Conservation (phyloP, 2,113 vertebrate species). For the Ctenomys sociabilis region DNA sequence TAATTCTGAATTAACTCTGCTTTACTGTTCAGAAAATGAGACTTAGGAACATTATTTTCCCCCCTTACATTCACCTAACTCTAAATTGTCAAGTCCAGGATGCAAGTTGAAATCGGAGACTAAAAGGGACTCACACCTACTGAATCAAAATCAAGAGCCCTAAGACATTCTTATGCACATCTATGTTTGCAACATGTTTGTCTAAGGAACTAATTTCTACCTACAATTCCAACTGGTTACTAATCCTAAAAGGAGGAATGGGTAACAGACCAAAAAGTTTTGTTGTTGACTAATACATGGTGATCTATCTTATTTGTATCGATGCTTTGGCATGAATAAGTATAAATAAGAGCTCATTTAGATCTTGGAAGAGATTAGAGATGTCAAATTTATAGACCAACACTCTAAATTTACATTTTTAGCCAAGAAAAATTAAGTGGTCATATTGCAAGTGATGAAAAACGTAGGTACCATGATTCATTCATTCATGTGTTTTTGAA, state of each 20-base stretch:
- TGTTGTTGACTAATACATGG: not conserved
- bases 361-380: conserved; percentile 46
- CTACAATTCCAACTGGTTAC: not conserved
- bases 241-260: not conserved
- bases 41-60: not conserved
- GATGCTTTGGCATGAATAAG: conserved; percentile 20
- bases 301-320: conserved; percentile 35
- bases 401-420: conserved; percentile 46
- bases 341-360: conserved; percentile 17
- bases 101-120: conserved; percentile 13
- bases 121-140: not conserved
- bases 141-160: not conserved
- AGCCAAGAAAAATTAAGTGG: conserved; percentile 43
- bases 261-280: conserved; percentile 1
- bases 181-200: not conserved
- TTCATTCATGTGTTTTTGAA: not conserved
- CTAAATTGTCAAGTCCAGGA: not conserved
- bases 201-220: not conserved
- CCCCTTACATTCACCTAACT: not conserved
- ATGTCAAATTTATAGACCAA: conserved; percentile 38
- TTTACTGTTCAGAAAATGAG: not conserved
- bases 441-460: conserved; percentile 36
- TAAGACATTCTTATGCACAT: not conserved
- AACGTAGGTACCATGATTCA: conserved; percentile 17
- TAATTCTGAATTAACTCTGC: not conserved